These are phyloP conservation scores for Pseudolaguvia tuberculata DNA, from an alignment of 2,113 vertebrate species.

Conservation along the genomic window DNA sequence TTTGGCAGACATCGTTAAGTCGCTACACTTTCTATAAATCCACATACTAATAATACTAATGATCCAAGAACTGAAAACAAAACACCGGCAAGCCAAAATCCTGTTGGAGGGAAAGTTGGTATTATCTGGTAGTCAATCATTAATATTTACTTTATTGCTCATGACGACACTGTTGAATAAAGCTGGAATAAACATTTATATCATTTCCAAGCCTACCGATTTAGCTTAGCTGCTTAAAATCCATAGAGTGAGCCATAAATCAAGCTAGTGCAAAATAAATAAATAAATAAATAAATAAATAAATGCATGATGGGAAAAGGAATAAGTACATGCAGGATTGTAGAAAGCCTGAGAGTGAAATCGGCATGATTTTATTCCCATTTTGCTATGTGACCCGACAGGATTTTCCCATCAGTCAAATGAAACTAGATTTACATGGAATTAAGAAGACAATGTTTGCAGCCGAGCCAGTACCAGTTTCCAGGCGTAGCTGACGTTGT, in stretches of 20 bases:
- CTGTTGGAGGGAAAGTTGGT: neutral
- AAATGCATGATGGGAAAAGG: neutral
- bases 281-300: too few relatives aligned
- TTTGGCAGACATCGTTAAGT: neutral
- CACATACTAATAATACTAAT: neutral
- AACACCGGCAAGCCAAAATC: neutral
- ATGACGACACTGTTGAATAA: neutral
- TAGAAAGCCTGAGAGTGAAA: neutral
- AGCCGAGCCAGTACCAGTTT: conserved; percentile 78
- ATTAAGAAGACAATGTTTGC: neutral
- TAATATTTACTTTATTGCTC: neutral
- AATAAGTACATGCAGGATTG: neutral
- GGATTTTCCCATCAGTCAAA: neutral
- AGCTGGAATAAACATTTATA: neutral
- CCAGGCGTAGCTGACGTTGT: conserved; percentile 99
- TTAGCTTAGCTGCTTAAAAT: neutral
- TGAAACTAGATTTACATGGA: neutral
- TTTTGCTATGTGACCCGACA: neutral
- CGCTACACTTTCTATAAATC: neutral
- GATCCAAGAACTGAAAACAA: too few relatives aligned
- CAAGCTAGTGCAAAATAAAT: neutral
- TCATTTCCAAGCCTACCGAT: neutral
- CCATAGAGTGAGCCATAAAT: neutral
- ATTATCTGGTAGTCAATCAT: neutral
- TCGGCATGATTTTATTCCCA: neutral